These are phyloP conservation scores for Marmota flaviventris DNA, from an alignment of 2,113 vertebrate species.

Conservation along the genomic window DNA sequence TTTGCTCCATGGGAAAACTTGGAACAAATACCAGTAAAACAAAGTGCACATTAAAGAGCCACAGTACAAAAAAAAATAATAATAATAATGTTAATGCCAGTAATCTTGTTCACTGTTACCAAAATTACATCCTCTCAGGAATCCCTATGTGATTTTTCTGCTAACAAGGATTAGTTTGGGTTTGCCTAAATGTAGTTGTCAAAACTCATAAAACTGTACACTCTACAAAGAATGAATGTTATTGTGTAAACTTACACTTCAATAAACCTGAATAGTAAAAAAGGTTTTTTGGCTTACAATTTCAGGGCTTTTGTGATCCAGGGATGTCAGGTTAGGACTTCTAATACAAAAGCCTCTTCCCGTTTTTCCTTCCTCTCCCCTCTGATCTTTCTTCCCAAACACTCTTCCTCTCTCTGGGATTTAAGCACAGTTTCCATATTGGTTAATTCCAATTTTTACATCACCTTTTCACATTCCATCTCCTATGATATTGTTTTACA, in stretches of 20 bases:
- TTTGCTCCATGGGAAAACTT: conserved; percentile 61
- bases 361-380: not conserved
- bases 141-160: not conserved
- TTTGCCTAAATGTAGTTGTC: not conserved
- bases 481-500: not conserved
- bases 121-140: not conserved
- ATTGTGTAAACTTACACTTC: not conserved
- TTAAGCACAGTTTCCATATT: not conserved
- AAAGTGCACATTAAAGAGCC: conserved; percentile 38
- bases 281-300: not conserved
- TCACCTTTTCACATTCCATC: not conserved
- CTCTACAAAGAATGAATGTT: not conserved
- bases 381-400: not conserved
- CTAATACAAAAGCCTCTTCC: not conserved
- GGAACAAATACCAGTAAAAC: conserved; percentile 63
- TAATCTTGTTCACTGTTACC: not conserved
- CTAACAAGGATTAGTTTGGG: not conserved
- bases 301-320: not conserved
- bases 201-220: not conserved
- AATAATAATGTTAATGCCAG: not conserved
- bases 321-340: not conserved
- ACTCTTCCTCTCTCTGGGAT: not conserved
- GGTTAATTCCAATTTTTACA: not conserved
- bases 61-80: not conserved
- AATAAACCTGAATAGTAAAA: not conserved